A percentile compares a stretch with the other conserved stretches of the same genome.
These are phyloP conservation scores for Nephrotoma guestfalica DNA, from an alignment of 2,888 invertebrate species.

Conservation along the genomic window DNA sequence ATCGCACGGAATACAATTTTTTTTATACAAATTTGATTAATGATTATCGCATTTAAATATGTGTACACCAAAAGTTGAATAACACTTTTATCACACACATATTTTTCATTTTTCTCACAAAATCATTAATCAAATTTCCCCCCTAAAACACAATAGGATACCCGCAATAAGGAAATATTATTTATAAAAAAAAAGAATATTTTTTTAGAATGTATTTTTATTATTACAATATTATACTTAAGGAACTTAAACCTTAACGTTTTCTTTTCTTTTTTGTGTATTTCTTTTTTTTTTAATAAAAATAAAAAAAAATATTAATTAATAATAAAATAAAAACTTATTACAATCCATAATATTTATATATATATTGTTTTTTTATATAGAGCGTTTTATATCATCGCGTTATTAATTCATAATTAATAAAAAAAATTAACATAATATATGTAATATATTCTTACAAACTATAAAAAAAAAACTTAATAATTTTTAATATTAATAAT, in stretches of 20 bases:
- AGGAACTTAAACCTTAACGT: not conserved
- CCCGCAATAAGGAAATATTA: not conserved
- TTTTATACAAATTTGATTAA: not conserved
- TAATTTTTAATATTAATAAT: not conserved
- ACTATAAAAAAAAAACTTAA: not conserved
- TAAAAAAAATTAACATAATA: not conserved
- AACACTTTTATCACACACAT: not conserved
- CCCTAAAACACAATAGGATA: not conserved
- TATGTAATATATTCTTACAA: not conserved
- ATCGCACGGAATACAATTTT: not conserved
- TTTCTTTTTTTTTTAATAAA: not conserved
- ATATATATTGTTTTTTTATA: too few species aligned
- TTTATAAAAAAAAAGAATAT: not conserved
- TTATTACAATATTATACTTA: not conserved
- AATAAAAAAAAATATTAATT: not conserved
- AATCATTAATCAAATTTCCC: not conserved
- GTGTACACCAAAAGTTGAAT: not conserved
- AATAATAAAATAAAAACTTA: not conserved
- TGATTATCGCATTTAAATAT: not conserved
- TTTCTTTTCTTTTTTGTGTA: not conserved
- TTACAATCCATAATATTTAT: not conserved
- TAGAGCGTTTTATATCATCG: not conserved
- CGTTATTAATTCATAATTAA: not conserved
- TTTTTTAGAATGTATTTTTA: slow-evolving; percentile 3
- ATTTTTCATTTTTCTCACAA: not conserved